A percentile compares a stretch with the other conserved stretches of the same genome.
Conservation (phyloP, 2,888 invertebrate species). For the Cantharis rufa region DNA sequence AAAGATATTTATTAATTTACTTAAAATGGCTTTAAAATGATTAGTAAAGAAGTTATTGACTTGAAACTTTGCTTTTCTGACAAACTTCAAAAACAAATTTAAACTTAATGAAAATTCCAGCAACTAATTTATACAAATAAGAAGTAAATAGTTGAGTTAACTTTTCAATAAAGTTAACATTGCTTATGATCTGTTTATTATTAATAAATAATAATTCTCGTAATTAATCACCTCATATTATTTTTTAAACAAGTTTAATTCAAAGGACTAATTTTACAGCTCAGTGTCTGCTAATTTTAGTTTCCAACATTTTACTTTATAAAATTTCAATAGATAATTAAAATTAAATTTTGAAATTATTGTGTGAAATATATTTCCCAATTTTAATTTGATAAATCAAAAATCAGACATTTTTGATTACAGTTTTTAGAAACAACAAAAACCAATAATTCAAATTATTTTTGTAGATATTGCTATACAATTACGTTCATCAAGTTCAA, state of each 20-base stretch:
- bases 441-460: not conserved
- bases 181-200: not conserved
- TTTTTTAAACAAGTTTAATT: not conserved
- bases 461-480: not conserved
- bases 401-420: not conserved
- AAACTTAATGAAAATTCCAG: constrained; percentile 14
- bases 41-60: not conserved
- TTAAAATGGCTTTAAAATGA: not conserved
- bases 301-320: not conserved
- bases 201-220: not conserved
- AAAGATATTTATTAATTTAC: not conserved
- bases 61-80: constrained; percentile 2
- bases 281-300: not conserved
- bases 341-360: not conserved
- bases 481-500: not conserved
- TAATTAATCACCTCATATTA: not conserved
- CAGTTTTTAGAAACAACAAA: not conserved
- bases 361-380: not conserved
- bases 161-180: not conserved
- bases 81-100: constrained; percentile 2
- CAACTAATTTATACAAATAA: constrained; percentile 13
- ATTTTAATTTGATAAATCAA: not conserved
- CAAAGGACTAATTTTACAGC: not conserved
- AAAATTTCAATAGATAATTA: not conserved
- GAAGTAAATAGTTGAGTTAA: constrained; percentile 7